Base-by-base conservation (phyloP, 2,797 vertebrate species). In the Gymnoscopelus microlampas region DNA sequence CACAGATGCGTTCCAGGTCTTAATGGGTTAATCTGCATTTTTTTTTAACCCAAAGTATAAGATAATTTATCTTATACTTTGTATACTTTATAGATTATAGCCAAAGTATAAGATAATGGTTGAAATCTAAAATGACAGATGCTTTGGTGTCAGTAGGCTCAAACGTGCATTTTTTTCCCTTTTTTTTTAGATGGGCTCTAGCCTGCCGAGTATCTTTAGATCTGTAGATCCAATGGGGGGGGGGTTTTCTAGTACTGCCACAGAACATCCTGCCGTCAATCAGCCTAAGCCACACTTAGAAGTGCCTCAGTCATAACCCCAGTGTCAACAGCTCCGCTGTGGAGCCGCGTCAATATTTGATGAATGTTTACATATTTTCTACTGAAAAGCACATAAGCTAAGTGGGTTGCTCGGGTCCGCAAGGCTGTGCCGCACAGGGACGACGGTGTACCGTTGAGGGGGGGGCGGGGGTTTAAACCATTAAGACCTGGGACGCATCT, bases 271-370 rank as follows among this genome's bases (percentile, higher is more conserved):
- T 68, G 74, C 50, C 80, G 64, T 76, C 26, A 24, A 54, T 76
- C 35, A 59, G 39, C 44, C 11, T 49, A n/a, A 61, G 74, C 73
- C 47, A 61, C 48, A 62, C 64, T 19, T 19, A 60, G 14, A 69
- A 65, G 11, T 54, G 60, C 61, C 57, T 77, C 57, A 64, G 44
- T 58, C 29, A 35, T 54, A 60, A 76, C 62, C 73, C 47, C 5
- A 50, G 63, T 59, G 68, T 78, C 63, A 73, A 71, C 68, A 69
- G 19, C 19, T 72, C 51, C 35, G 24, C 80, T 72, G 47, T n/a
- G 35, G 55, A 72, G 57, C 7, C 53, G 24, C 70, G 66, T 70
- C 7, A 56, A 26, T 68, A 53, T 71, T 77, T 66, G 58, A 47
- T 29, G 4, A 61, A 53, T 47, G 59, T 53, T 13, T 51, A 29